Conservation (phyloP, 2,888 invertebrate species). For the Nebria salina region DNA sequence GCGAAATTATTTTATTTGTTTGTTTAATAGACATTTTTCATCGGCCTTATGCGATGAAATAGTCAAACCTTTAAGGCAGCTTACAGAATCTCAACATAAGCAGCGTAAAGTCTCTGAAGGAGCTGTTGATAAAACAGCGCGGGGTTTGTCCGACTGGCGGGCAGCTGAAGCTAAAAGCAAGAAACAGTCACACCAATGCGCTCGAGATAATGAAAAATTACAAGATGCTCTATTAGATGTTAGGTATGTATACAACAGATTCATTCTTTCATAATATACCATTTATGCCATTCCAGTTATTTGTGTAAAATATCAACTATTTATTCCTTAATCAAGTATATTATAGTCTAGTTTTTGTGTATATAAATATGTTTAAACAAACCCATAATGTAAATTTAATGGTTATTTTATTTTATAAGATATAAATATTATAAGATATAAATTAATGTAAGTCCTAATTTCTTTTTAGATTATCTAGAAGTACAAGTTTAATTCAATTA, state of each 20-base stretch:
- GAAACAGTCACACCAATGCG: conserved; percentile 86
- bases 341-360: too few relatives aligned
- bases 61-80: conserved; percentile 83
- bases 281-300: too few relatives aligned
- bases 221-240: conserved; percentile 79
- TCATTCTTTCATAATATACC: conserved; percentile 43
- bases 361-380: too few relatives aligned
- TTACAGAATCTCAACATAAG: conserved; percentile 77
- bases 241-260: conserved; percentile 55
- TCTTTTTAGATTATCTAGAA: conserved; percentile 60
- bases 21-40: conserved; percentile 76
- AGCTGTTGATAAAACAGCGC: conserved; percentile 86
- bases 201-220: conserved; percentile 90
- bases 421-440: neutral
- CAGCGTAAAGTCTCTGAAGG: conserved; percentile 78
- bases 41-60: conserved; percentile 85
- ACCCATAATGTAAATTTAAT: too few relatives aligned
- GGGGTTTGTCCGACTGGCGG: conserved; percentile 85
- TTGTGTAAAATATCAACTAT: too few relatives aligned
- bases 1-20: neutral
- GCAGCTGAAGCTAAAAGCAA: conserved; percentile 88
- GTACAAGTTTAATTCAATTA: conserved; percentile 61
- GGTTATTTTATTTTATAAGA: neutral
- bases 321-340: too few relatives aligned
- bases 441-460: conserved; percentile 9